Evolutionary conservation across 2,888 invertebrate genomes (phyloP), one percentile per base, ranked within the genome.

Genomic region (Dexiosoma caninum): DNA sequence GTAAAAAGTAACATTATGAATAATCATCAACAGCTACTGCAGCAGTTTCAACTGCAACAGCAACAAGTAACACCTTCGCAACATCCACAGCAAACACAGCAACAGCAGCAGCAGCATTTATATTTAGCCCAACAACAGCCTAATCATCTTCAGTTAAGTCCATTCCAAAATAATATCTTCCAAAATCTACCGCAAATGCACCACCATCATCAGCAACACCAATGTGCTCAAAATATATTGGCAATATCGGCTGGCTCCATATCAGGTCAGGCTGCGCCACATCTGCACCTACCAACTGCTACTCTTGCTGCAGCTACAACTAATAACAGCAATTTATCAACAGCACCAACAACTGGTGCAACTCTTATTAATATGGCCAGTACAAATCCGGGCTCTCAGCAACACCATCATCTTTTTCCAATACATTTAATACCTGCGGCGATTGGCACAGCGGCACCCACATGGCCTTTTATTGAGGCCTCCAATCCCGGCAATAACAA

Each of bases 301-400:
- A 89, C 90, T 90, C 85, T 90, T 85, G 85, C 89, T 88, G 71
- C 89, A 85, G 85, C 88, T 86, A 12, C 53, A 14, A 88, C 89
- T 85, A 84, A 86, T 82, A 85, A 90, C 88, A 90, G 90, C 89
- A 90, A 91, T 88, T 89, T 91, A 89, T 90, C 87, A 87, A 88
- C 90, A 8, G 49, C 57, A 46, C 57, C 66, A 57, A 40, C 55
- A 91, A 30, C 46, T 66, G 64, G 46, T 12, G 88, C 89, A 91
- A 88, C 93, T 91, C 90, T 91, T 85, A 88, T 90, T 84, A 89
- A 89, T 84, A 85, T 89, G 85, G 88, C 89, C 84, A 86, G 87
- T 83, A 86, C 86, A 85, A 71, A 84, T 90, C 8, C 71, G 4
- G 42, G 21, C 23, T n/a, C 53, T 7, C 64, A 49, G 3, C 66